phyloP scores from a whole-genome alignment of 1,140 invertebrate species.

The Drosophila aff. region DNA sequence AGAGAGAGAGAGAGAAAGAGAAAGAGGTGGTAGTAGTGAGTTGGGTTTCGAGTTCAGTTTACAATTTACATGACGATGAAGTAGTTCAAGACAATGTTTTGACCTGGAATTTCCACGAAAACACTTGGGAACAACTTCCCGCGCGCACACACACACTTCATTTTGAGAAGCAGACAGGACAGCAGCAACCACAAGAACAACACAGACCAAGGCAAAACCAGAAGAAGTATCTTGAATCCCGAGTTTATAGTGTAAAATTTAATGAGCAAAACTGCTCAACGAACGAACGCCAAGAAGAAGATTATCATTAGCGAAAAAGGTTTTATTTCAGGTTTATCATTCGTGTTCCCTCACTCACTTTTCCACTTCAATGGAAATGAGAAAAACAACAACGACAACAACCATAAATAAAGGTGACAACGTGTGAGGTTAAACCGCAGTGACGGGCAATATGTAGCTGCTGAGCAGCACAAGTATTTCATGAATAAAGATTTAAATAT shows the following conservation, averaged over 20 bases:
- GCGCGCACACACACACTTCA: constrained; percentile 22
- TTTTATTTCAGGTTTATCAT: constrained; percentile 35
- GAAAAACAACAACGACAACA: constrained; percentile 36
- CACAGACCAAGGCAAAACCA: not conserved
- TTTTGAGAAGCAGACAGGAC: constrained; percentile 11
- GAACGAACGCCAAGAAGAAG: constrained; percentile 3
- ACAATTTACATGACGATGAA: constrained; percentile 58
- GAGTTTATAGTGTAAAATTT: constrained; percentile 32
- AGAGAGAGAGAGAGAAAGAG: not conserved
- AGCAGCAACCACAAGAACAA: not conserved
- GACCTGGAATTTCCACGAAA: constrained; percentile 45
- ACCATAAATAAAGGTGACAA: constrained; percentile 44
- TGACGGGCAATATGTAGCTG: constrained; percentile 38
- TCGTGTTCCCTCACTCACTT: constrained; percentile 31
- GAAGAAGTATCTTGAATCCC: constrained; percentile 2
- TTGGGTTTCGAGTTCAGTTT: constrained; percentile 43
- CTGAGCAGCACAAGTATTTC: constrained; percentile 19
- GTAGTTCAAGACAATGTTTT: constrained; percentile 53
- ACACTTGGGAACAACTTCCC: constrained; percentile 51
- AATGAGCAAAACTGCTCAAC: constrained; percentile 23
- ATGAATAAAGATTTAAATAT: constrained; percentile 38
- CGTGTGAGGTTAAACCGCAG: constrained; percentile 55
- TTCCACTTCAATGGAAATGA: constrained; percentile 68
- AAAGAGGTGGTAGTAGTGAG: constrained; percentile 20
- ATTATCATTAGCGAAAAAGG: constrained; percentile 36